Conservation (phyloP, 53 echinoderm and acorn worm species). For the Henricia sp. region DNA sequence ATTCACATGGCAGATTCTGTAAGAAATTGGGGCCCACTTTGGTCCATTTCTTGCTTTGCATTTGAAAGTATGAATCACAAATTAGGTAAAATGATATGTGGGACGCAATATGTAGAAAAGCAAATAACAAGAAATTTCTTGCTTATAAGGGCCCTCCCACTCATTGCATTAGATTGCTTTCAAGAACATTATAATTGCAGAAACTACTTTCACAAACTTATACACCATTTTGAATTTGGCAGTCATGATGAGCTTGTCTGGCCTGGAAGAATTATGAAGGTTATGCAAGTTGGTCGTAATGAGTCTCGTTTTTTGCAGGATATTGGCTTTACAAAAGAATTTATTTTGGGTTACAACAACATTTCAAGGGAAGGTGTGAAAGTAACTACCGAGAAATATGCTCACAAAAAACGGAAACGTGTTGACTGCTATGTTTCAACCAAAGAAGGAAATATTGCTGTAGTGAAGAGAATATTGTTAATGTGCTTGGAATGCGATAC, state of each 20-base stretch:
- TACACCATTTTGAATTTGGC: not conserved
- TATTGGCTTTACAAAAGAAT: not conserved
- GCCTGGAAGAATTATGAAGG: not conserved
- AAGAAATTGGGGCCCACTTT: slow-evolving; percentile 55
- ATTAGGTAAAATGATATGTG: slow-evolving; percentile 18
- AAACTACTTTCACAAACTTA: not conserved
- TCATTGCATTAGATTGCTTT: not conserved
- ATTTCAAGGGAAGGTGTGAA: not conserved
- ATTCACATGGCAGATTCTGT: slow-evolving; percentile 57
- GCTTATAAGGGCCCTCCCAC: slow-evolving; percentile 1
- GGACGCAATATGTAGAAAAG: slow-evolving; percentile 36
- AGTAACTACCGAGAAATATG: slow-evolving; percentile 4
- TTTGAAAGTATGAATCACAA: slow-evolving; percentile 50
- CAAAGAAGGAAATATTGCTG: slow-evolving; percentile 14
- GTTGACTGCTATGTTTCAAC: slow-evolving; percentile 22
- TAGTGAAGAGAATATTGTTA: slow-evolving; percentile 32
- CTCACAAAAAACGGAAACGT: slow-evolving; percentile 17
- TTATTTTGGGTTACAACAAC: not conserved
- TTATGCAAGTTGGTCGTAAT: not conserved
- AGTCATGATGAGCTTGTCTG: not conserved
- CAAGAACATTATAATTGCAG: not conserved
- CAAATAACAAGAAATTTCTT: slow-evolving; percentile 32
- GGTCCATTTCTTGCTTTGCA: slow-evolving; percentile 42
- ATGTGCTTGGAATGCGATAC: slow-evolving; percentile 17
- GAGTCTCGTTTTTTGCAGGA: not conserved